Evolutionary conservation across 1,140 invertebrate genomes (phyloP).

Genomic region (Drosophila nannoptera): DNA sequence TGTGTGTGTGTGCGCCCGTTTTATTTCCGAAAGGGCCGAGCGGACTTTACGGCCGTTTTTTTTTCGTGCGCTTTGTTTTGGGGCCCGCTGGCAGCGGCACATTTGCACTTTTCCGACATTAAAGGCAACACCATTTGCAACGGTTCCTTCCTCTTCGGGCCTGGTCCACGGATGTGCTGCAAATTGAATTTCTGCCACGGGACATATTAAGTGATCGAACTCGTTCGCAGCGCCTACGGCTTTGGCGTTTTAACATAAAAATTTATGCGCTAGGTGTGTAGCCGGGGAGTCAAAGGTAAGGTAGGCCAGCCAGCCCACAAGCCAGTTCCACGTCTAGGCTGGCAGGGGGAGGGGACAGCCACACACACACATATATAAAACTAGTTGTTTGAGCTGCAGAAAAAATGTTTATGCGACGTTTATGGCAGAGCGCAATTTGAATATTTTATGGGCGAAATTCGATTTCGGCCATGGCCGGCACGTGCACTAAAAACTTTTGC

Average conservation of each 20-base stretch:
- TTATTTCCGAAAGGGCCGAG: constrained; percentile 35
- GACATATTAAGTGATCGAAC: constrained; percentile 70
- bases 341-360: constrained; percentile 26
- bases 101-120: constrained; percentile 75
- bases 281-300: constrained; percentile 22
- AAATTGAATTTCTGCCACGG: constrained; percentile 78
- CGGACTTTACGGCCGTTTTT: constrained; percentile 33
- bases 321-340: background rate
- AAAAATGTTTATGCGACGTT: constrained; percentile 77
- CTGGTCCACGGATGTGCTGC: constrained; percentile 62
- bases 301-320: constrained; percentile 4
- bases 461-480: constrained; percentile 52
- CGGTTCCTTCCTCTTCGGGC: constrained; percentile 21
- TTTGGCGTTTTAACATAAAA: constrained; percentile 76
- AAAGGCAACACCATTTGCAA: constrained; percentile 48
- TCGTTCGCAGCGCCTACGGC: constrained; percentile 51
- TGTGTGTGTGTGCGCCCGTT: constrained; percentile 2
- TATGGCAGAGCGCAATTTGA: constrained; percentile 73
- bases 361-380: background rate
- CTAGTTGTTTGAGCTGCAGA: constrained; percentile 35
- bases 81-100: constrained; percentile 28
- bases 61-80: constrained; percentile 42
- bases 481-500: constrained; percentile 73
- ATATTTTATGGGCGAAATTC: constrained; percentile 75
- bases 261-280: constrained; percentile 63